Percentiles rank a stretch among this genome's conserved stretches.
Conservation (phyloP, 1,140 invertebrate genomes). For the Pseudomyrmex gracilis region DNA sequence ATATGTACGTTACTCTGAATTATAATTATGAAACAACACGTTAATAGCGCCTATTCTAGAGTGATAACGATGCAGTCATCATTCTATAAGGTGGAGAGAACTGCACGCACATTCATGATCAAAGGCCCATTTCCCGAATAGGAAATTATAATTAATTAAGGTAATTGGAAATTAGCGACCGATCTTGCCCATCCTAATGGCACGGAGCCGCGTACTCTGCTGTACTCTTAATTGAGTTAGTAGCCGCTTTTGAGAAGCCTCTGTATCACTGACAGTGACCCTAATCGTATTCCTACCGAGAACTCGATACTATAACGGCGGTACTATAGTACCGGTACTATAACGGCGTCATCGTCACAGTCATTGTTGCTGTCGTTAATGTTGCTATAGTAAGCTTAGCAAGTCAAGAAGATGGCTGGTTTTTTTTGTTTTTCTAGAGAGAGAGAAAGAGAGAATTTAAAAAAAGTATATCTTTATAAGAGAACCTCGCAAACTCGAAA, state of each 20-base stretch:
- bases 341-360: slow-evolving; percentile 78
- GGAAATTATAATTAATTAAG: slow-evolving; percentile 84
- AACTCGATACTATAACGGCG: slow-evolving; percentile 81
- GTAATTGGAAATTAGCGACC: slow-evolving; percentile 84
- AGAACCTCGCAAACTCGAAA: too few species aligned
- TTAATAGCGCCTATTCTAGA: slow-evolving; percentile 68
- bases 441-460: too few species aligned
- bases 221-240: slow-evolving; percentile 81
- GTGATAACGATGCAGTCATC: slow-evolving; percentile 51
- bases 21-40: slow-evolving; percentile 58
- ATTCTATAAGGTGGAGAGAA: slow-evolving; percentile 38
- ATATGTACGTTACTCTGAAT: slow-evolving; percentile 13
- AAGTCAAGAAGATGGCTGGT: slow-evolving; percentile 41
- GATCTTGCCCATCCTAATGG: slow-evolving; percentile 82
- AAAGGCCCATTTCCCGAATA: slow-evolving; percentile 81
- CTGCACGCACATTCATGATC: slow-evolving; percentile 75
- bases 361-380: slow-evolving; percentile 28
- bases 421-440: background rate
- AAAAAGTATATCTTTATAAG: too few species aligned
- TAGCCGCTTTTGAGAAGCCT: slow-evolving; percentile 83
- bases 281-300: slow-evolving; percentile 82
- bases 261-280: slow-evolving; percentile 82
- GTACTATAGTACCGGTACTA: slow-evolving; percentile 77
- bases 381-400: slow-evolving; percentile 28
- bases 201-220: slow-evolving; percentile 78